These are phyloP conservation scores for Notoglanidium macrostoma DNA, from an alignment of 2,797 vertebrate species.

Conservation along the genomic window DNA sequence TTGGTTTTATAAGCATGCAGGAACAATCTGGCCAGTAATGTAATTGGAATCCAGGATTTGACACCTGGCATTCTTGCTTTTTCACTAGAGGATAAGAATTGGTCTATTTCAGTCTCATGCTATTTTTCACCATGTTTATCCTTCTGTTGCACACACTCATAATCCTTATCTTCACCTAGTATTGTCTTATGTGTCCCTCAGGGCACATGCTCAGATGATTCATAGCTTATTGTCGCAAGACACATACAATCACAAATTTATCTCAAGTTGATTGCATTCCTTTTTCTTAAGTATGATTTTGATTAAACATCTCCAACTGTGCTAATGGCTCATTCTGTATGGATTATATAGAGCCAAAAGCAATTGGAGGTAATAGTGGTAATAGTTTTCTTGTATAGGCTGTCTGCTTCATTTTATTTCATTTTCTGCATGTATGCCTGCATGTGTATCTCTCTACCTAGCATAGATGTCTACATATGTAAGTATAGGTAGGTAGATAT, in stretches of 20 bases:
- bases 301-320: background rate
- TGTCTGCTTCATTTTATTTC: background rate
- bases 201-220: slow-evolving; percentile 64
- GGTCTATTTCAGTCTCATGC: background rate
- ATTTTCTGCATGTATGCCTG: background rate
- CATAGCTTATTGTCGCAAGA: slow-evolving; percentile 66
- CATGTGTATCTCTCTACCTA: background rate
- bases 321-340: slow-evolving; percentile 3
- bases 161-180: slow-evolving; percentile 60
- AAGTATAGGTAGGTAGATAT: background rate
- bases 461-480: background rate
- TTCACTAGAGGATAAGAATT: slow-evolving; percentile 10
- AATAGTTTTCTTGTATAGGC: background rate
- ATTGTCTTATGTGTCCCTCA: slow-evolving; percentile 73
- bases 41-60: slow-evolving; percentile 5
- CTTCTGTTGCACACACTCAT: slow-evolving; percentile 21
- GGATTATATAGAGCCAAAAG: background rate
- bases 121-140: slow-evolving; percentile 8
- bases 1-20: background rate
- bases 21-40: background rate
- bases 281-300: background rate
- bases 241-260: background rate
- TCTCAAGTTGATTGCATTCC: background rate
- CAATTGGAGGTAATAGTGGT: background rate
- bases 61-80: background rate